Evolutionary conservation across 2,888 invertebrate species (phyloP), one percentile per base, ranked within the genome.

Genomic region (Trissolcus brochymenae): DNA sequence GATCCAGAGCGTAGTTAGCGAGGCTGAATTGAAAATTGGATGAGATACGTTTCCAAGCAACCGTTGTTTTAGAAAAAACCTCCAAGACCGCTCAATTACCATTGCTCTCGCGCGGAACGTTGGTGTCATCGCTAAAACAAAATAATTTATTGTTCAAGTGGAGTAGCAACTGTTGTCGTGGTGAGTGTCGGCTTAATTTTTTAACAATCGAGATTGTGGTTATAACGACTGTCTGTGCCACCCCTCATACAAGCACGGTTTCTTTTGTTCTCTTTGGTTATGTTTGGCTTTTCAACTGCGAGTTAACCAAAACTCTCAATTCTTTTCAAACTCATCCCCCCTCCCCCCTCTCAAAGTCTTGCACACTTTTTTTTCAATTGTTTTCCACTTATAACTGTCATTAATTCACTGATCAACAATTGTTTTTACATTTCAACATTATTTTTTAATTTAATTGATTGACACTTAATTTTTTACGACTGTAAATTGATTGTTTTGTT

Each of bases 1-100:
- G 17, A 29, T 3, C 46, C 25, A 7, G 21, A 25, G 46, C n/a
- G 16, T 2, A 7, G 35, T 35, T 13, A 40, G 35, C 43, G 21
- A 43, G 54, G 55, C 55, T 35, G 35, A 61, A 19, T 66, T 49
- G 43, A 54, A 54, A 50, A 51, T 57, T 55, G 35, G 13, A 66
- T 50, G 50, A 67, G 43, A 59, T 35, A 57, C 59, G 43, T 67
- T 41, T 67, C 41, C 59, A 59, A 59, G 43, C 59, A 59, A 67
- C 51, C 46, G 35, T 55, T 55, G 65, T 55, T 65, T 55, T 65
- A 17, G 55, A 40, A 46, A 35, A 35, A 35, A 46, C 46, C 46
- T 46, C 46, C 7, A 16, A 46, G 16, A 19, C 19, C 11, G 54
- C 53, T 46, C 13, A 64, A 54, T 46, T 40, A 14, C 11, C 25